These are phyloP conservation scores for Rhinoptilus africanus DNA, from an alignment of 2,113 vertebrate species.

Conservation along the genomic window DNA sequence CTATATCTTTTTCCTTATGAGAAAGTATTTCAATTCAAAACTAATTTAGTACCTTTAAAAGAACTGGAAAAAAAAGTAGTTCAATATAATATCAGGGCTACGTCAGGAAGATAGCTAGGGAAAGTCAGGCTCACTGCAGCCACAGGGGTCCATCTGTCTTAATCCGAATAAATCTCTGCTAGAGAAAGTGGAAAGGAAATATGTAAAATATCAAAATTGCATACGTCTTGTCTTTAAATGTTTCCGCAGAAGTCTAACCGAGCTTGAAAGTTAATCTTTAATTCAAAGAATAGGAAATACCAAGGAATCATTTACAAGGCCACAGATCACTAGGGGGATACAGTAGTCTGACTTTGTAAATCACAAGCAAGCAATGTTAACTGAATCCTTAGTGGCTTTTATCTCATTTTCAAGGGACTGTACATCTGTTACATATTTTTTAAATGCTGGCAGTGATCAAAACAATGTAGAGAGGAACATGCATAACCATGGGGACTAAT, in stretches of 20 bases:
- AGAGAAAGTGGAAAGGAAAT: neutral
- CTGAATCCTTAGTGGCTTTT: neutral
- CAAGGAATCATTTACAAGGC: conserved; percentile 20
- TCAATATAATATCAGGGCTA: neutral
- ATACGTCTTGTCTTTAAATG: neutral
- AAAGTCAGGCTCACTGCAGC: neutral
- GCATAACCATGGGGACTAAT: neutral
- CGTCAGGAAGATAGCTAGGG: neutral
- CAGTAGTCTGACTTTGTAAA: conserved; percentile 1
- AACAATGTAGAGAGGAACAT: neutral
- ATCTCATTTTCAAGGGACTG: neutral
- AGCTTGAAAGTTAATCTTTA: conserved; percentile 35
- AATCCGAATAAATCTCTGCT: neutral
- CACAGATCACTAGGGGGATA: neutral
- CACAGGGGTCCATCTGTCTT: neutral
- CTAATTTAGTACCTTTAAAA: neutral
- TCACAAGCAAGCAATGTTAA: neutral
- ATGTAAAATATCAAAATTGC: neutral
- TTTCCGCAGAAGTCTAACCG: neutral
- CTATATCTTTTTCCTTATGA: neutral
- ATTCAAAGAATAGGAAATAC: conserved; percentile 43
- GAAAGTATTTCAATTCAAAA: neutral
- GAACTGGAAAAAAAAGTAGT: neutral
- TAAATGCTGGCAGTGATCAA: neutral
- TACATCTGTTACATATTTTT: neutral